Percentiles rank a stretch among this genome's conserved stretches.
Conservation (phyloP, 1,140 invertebrate species). For the Colletes gigas region DNA sequence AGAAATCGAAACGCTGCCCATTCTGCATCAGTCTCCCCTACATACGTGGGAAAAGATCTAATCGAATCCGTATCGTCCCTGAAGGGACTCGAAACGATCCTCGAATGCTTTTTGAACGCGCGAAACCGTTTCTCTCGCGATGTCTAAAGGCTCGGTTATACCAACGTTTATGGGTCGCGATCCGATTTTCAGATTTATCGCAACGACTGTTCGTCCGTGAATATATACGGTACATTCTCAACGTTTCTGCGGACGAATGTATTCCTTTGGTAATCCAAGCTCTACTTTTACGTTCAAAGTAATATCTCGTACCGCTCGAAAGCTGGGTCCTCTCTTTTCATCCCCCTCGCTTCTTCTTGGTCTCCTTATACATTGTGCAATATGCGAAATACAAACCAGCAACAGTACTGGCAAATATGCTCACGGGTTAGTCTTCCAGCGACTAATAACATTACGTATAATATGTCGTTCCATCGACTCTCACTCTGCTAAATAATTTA, state of each 20-base stretch:
- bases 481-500: too few relatives aligned
- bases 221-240: not conserved
- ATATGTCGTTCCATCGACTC: too few relatives aligned
- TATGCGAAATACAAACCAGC: not conserved
- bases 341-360: not conserved
- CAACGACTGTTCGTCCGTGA: not conserved
- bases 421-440: not conserved
- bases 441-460: too few relatives aligned
- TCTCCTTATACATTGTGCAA: not conserved
- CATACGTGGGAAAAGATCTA: too few relatives aligned
- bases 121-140: not conserved
- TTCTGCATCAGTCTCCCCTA: too few relatives aligned
- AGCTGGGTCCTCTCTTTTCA: not conserved
- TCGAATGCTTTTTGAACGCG: not conserved
- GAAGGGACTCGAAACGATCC: not conserved
- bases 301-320: not conserved
- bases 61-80: not conserved
- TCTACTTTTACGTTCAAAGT: not conserved
- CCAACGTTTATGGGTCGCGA: slow-evolving; percentile 5
- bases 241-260: not conserved
- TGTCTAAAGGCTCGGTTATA: not conserved
- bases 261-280: slow-evolving; percentile 3
- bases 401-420: not conserved
- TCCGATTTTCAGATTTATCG: slow-evolving; percentile 13
- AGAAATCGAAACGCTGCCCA: too few relatives aligned